phyloP scores from a whole-genome alignment of 2,888 invertebrate genomes.

The Eupithecia exiguata region DNA sequence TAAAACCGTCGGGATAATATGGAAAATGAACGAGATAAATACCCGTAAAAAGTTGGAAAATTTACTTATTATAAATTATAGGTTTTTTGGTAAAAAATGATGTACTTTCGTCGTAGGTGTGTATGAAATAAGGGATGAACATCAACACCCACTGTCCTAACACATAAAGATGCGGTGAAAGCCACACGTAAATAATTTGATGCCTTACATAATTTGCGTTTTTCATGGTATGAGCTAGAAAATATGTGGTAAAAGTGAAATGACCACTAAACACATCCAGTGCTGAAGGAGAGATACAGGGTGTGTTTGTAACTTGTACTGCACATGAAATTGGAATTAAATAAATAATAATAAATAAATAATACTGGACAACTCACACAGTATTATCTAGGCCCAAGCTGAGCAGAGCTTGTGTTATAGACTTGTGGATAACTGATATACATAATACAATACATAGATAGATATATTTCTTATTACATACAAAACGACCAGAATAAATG shows the following conservation, averaged over 20 bases:
- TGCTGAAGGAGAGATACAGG: neutral
- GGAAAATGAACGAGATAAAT: neutral
- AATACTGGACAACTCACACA: no score
- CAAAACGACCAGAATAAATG: no score
- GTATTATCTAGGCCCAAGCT: no score
- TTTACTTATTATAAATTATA: no score
- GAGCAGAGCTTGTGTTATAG: no score
- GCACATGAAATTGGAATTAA: neutral
- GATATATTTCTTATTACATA: no score
- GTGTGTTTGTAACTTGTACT: neutral
- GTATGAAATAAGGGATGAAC: neutral
- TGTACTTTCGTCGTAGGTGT: neutral
- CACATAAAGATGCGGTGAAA: neutral
- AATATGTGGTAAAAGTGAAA: constrained; percentile 45
- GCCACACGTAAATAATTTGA: constrained; percentile 38
- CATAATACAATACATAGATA: no score
- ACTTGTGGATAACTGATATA: no score
- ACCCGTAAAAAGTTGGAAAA: neutral
- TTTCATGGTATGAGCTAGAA: constrained; percentile 42
- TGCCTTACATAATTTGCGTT: constrained; percentile 30
- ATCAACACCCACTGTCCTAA: neutral
- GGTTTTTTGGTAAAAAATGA: neutral
- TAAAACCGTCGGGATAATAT: neutral
- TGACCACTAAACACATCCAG: constrained; percentile 33
- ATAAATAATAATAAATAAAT: no score